Evolutionary conservation across 2,797 vertebrate genomes (phyloP).

Genomic region (Chaunax sp.): DNA sequence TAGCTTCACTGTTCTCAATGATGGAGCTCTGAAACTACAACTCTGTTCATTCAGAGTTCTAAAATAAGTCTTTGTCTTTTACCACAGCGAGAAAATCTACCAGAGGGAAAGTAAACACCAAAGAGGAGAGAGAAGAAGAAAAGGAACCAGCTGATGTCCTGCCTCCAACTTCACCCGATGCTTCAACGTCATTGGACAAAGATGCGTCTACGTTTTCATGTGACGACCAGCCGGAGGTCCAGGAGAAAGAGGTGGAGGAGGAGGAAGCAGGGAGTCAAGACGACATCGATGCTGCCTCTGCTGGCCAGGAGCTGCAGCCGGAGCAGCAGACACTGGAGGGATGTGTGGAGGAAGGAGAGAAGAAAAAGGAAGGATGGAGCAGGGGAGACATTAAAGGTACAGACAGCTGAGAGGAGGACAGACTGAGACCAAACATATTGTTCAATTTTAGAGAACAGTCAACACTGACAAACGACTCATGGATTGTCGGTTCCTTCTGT

Average conservation of each 20-base stretch:
- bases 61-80: background rate
- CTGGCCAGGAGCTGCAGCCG: background rate
- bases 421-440: background rate
- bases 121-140: slow-evolving; percentile 6
- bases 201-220: background rate
- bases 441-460: no score
- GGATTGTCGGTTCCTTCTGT: background rate
- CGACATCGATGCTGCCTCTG: background rate
- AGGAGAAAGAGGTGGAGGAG: slow-evolving; percentile 7
- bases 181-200: slow-evolving; percentile 2
- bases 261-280: slow-evolving; percentile 1
- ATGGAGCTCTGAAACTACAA: no score
- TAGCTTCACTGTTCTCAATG: background rate
- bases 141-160: background rate
- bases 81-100: slow-evolving; percentile 62
- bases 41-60: no score
- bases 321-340: background rate
- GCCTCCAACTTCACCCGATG: background rate
- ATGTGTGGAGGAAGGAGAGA: slow-evolving; percentile 7
- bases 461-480: no score
- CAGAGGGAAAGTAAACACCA: slow-evolving; percentile 14
- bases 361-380: slow-evolving; percentile 9
- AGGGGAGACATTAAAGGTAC: slow-evolving; percentile 28
- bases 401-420: background rate
- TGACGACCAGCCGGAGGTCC: slow-evolving; percentile 3